These are phyloP conservation scores for Echiichthys vipera DNA, from an alignment of 2,797 vertebrate species.

Conservation along the genomic window DNA sequence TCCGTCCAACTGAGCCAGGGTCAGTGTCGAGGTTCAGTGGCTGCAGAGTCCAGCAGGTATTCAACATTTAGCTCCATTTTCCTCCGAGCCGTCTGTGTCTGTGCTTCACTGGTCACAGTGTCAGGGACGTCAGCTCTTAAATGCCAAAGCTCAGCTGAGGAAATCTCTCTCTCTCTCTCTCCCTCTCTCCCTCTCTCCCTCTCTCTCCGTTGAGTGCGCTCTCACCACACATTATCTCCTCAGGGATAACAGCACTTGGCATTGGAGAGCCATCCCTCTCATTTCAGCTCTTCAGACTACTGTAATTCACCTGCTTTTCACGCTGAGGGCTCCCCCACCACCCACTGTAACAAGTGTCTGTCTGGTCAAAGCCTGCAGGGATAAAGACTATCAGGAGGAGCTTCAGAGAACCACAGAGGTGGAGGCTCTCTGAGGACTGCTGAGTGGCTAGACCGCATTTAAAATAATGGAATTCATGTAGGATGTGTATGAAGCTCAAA, in stretches of 20 bases:
- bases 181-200: neutral
- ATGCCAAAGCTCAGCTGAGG: slow-evolving; percentile 43
- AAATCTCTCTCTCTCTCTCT: slow-evolving; percentile 27
- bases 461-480: slow-evolving; percentile 25
- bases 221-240: slow-evolving; percentile 49
- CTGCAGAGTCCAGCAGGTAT: slow-evolving; percentile 53
- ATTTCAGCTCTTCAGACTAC: slow-evolving; percentile 46
- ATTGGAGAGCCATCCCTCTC: slow-evolving; percentile 29
- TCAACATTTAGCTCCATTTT: slow-evolving; percentile 56
- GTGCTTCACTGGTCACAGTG: slow-evolving; percentile 51
- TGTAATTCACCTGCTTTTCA: slow-evolving; percentile 57
- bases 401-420: neutral
- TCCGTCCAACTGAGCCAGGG: slow-evolving; percentile 23
- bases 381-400: slow-evolving; percentile 19
- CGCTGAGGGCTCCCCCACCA: slow-evolving; percentile 29
- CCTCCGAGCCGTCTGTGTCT: slow-evolving; percentile 40
- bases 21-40: slow-evolving; percentile 46
- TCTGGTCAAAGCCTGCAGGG: slow-evolving; percentile 6
- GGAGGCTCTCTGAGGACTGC: slow-evolving; percentile 3
- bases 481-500: slow-evolving; percentile 20
- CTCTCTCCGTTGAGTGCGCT: neutral
- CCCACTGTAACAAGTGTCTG: slow-evolving; percentile 40
- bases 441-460: neutral
- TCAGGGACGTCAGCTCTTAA: slow-evolving; percentile 41
- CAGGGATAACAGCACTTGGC: slow-evolving; percentile 37